Evolutionary conservation across 2,113 vertebrate genomes (phyloP), one percentile per base, ranked within the genome.

Genomic region (Anhinga rufa): DNA sequence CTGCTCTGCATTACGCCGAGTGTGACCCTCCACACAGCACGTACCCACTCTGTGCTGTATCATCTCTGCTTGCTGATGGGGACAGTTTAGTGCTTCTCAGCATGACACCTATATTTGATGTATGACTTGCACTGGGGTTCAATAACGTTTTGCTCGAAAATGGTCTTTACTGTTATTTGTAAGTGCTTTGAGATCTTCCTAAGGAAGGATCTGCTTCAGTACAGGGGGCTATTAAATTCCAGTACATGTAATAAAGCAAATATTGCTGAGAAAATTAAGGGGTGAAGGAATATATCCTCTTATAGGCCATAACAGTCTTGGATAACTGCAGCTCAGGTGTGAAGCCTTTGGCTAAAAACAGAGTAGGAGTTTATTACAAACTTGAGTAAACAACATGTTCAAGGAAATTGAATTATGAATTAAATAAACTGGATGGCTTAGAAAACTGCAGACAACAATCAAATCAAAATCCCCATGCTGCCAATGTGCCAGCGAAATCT

Each of bases 191-290:
- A 88, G 69, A 76, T 89, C 40, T 94, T 96, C 70, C 77, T 55
- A 62, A 92, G 80, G 28, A 94, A 92, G 83, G 81, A 52, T 68
- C 44, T 79, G 20, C 65, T 93, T 87, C 32, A 32, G 77, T 62
- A 46, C 32, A 65, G 66, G 38, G 72, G 52, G 36, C 80, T 91
- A 62, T 94, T 92, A 92, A 82, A 88, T 91, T 94, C 54, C 32
- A 82, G 86, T 42, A 48, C 49, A 62, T 48, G n/a, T 70, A 95
- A 93, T 95, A 89, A 93, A 91, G 42, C 1, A 15, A 87, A 77
- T 79, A 80, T 89, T 91, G 78, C 92, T 85, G 74, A 79, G 78
- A 91, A 95, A 95, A 95, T 93, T 85, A 90, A 95, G 54, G 65
- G 44, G 11, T 0, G 0, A 86, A 93, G 31, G 34, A 74, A 62